Evolutionary conservation across 2,888 invertebrate species (phyloP), one percentile per base, ranked within the genome.

Genomic region (Cheilosia vernalis): DNA sequence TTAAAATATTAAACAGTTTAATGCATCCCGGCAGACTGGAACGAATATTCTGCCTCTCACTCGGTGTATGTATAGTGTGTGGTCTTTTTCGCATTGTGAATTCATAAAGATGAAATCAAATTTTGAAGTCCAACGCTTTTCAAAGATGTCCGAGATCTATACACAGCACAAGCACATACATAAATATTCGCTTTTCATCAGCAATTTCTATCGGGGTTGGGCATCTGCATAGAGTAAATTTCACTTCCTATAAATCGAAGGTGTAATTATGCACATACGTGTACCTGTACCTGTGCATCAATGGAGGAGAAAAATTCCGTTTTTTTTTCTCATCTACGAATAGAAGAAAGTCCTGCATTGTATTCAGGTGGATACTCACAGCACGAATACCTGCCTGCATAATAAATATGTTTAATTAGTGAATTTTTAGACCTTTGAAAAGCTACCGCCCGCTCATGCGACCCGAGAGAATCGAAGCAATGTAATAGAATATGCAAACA

Each of bases 1-100:
- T 81, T 85, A 63, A 77, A 85, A 85, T 81, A 77, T 85, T 85
- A 77, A 81, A 81, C 56, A 72, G 70, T 72, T 81, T 85, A 72
- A 81, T 81, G 66, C 27, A 60, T 67, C 56, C 58, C 80, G 9
- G 9, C 40, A 24, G 74, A 66, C 63, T 24, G 78, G 60, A 44
- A 15, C 5, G 17, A 44, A 17, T 17, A 44, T 44, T 17, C 24
- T 44, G 33, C n/a, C n/a, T 66, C 27, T 27, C 47, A 9, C 4
- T 17, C n/a, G 53, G 4, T 9, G 6, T 4, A 17, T 27, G 17
- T 67, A 30, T 73, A n/a, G 53, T 56, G 21, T 51, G 24, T 61
- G 44, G 64, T 79, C 63, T 66, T 76, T 76, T 74, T 76, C 70
- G 15, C 58, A 79, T 80, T 84, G 53, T 53, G 44, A 76, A 81